Percentiles rank a stretch among this genome's conserved stretches.
phyloP scores from a whole-genome alignment of 2,797 vertebrate species.

The Gymnopithys bicolor region DNA sequence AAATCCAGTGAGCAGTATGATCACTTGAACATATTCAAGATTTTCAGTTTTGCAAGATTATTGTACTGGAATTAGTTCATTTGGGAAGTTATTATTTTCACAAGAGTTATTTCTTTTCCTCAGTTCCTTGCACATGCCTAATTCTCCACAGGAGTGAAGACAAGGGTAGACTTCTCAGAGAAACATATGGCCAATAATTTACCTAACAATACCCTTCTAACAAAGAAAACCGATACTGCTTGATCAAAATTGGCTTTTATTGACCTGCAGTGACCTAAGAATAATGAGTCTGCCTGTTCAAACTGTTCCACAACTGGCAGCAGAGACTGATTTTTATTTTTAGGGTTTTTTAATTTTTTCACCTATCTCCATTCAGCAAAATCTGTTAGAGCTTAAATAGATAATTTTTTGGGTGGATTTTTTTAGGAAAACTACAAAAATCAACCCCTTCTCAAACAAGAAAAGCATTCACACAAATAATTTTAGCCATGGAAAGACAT shows the following conservation, averaged over 20 bases:
- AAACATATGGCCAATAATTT: background rate
- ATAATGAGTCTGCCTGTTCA: background rate
- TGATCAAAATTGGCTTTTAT: background rate
- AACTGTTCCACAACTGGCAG: background rate
- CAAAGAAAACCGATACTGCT: background rate
- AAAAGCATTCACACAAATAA: fast-evolving
- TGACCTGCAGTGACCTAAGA: background rate
- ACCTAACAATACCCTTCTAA: background rate
- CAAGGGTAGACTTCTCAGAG: background rate
- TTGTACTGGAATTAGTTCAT: background rate
- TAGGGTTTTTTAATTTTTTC: background rate
- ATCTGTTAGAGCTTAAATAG: background rate
- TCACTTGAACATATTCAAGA: background rate
- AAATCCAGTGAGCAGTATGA: background rate
- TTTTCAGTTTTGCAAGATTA: background rate
- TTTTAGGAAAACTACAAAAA: background rate
- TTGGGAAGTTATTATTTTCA: background rate
- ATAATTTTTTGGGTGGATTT: too few relatives aligned
- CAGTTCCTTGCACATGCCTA: background rate
- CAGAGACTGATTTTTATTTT: background rate
- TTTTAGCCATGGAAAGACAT: background rate
- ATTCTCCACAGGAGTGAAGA: background rate
- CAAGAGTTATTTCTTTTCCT: fast-evolving
- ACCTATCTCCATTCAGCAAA: background rate
- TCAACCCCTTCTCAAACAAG: fast-evolving